Evolutionary conservation across 2,797 vertebrate genomes (phyloP), one percentile per base, ranked within the genome.

Genomic region (Hylomyscus alleni): DNA sequence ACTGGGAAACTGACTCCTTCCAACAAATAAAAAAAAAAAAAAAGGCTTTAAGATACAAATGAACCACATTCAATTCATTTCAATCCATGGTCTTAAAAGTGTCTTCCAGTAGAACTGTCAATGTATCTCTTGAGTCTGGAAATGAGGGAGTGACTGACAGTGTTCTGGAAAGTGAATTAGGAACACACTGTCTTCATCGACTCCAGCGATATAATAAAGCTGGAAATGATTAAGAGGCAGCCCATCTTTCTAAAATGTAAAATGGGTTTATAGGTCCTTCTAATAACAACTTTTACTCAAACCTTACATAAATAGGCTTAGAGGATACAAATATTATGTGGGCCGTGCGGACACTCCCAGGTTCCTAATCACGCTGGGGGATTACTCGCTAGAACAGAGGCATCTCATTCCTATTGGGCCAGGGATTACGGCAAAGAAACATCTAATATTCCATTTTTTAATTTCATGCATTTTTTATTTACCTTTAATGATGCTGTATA

Each of bases 401-500:
- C 98, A 98, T 99, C 98, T 98, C 98, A 97, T 98, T 99, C 98
- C 98, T 98, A 98, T 98, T 98, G 98, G 98, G 98, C 98, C 95
- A 98, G 98, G 99, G 99, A 99, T 99, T 98, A 99, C 97, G 97
- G 98, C 98, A 98, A 98, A 99, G 99, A 98, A 99, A 98, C 98
- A 98, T 98, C 98, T 99, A 98, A 99, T 99, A 99, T 99, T 98
- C 98, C 98, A 98, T 99, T 99, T 98, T 99, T 98, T 99, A 99
- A 99, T 99, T 99, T 99, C 99, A 99, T 98, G 98, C 98, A 98
- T 99, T 99, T 99, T 99, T 99, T 99, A 99, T 99, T 99, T 99
- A 99, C 98, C 98, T 99, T 99, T 99, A 99, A 99, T 99, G 99
- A 99, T 99, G 99, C 99, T 99, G 99, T 99, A 99, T 98, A 99